Percentiles rank a stretch among this genome's conserved stretches.
Evolutionary conservation across 2,113 vertebrate species (phyloP).

Genomic region (Tyrannus savana): DNA sequence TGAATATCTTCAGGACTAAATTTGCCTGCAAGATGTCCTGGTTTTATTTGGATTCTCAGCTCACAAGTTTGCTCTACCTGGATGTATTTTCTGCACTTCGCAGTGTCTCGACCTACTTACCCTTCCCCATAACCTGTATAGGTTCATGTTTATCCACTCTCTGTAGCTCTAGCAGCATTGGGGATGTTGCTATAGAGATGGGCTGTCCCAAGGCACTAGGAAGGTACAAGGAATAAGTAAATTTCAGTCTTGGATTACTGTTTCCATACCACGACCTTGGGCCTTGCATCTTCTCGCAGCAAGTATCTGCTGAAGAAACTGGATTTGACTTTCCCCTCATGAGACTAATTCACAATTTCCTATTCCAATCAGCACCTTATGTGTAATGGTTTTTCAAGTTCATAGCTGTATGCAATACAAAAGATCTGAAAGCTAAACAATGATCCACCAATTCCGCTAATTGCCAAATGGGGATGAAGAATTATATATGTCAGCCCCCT

Average conservation of each 20-base stretch:
- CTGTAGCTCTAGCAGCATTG: background rate
- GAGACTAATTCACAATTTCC: background rate
- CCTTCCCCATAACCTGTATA: background rate
- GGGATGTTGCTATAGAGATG: background rate
- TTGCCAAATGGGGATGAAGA: background rate
- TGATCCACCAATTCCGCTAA: background rate
- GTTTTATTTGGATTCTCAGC: background rate
- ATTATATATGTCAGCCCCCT: background rate
- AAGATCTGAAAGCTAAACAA: background rate
- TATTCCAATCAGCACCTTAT: background rate
- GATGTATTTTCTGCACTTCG: background rate
- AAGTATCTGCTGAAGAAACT: background rate
- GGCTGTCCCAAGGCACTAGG: background rate
- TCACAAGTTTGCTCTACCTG: background rate
- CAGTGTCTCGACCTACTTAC: background rate
- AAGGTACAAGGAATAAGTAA: background rate
- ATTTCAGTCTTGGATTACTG: background rate
- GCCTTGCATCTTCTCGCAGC: accelerated
- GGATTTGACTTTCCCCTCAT: background rate
- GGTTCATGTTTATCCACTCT: background rate
- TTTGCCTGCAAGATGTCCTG: background rate
- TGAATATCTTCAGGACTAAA: background rate
- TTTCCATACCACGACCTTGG: background rate
- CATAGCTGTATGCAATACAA: background rate
- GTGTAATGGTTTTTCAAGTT: background rate